A percentile compares a stretch with the other conserved stretches of the same genome.
These are phyloP conservation scores for Lordiphosa clarofinis DNA, from an alignment of 1,140 invertebrate genomes.

Conservation along the genomic window DNA sequence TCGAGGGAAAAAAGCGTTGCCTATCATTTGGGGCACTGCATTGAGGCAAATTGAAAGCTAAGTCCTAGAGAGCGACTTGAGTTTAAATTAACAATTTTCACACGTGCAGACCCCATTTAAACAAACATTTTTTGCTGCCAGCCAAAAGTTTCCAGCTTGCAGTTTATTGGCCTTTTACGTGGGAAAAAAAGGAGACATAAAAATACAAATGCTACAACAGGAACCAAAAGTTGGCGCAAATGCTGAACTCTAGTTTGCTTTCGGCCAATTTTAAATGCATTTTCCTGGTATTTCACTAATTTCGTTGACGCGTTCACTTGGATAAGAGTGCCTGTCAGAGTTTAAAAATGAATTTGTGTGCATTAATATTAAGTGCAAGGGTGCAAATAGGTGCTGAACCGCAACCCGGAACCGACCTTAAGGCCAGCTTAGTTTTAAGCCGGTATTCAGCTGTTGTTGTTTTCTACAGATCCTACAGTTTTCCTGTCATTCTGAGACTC, in stretches of 20 bases:
- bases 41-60: background rate
- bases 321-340: conserved; percentile 22
- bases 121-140: conserved; percentile 2
- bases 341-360: too few relatives aligned
- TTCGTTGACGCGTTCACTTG: conserved; percentile 45
- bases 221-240: background rate
- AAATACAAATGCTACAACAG: conserved; percentile 1
- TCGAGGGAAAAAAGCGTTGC: background rate
- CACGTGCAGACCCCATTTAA: conserved; percentile 45
- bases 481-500: too few relatives aligned
- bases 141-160: conserved; percentile 34
- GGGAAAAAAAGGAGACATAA: conserved; percentile 18
- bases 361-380: too few relatives aligned
- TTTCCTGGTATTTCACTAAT: conserved; percentile 63
- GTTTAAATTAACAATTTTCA: conserved; percentile 60
- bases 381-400: too few relatives aligned
- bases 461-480: too few relatives aligned
- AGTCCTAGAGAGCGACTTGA: too few relatives aligned
- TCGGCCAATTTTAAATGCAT: conserved; percentile 54
- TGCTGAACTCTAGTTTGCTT: conserved; percentile 15
- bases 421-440: too few relatives aligned
- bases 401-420: too few relatives aligned
- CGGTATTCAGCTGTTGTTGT: too few relatives aligned
- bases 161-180: conserved; percentile 73
- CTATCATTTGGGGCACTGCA: conserved; percentile 6